These are phyloP conservation scores for Platorchestia sp. DNA, from an alignment of 1,140 invertebrate species.

Conservation along the genomic window DNA sequence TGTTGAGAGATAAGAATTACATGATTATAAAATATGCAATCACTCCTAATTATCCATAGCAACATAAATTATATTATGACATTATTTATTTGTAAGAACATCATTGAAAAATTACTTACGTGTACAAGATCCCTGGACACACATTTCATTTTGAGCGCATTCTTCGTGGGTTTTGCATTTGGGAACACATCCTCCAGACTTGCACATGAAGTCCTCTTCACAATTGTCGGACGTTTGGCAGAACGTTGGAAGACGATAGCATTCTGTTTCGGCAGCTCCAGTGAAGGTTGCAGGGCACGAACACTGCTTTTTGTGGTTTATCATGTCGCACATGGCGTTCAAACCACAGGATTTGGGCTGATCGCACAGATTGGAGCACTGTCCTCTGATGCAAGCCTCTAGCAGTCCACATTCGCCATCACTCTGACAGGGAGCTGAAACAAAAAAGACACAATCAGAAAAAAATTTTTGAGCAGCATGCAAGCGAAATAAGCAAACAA, in stretches of 20 bases:
- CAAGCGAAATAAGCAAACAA: neutral
- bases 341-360: constrained; percentile 85
- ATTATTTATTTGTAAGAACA: neutral
- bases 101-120: constrained; percentile 75
- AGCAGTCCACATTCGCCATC: constrained; percentile 84
- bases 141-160: constrained; percentile 93
- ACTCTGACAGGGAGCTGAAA: constrained; percentile 82
- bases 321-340: constrained; percentile 85
- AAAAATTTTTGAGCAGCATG: neutral
- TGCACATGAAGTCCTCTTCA: constrained; percentile 78
- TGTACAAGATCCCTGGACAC: constrained; percentile 83
- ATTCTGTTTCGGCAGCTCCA: constrained; percentile 86
- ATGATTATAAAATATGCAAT: neutral
- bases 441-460: constrained; percentile 56
- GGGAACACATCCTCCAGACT: constrained; percentile 83
- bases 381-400: constrained; percentile 85
- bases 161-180: constrained; percentile 82
- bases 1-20: constrained; percentile 69
- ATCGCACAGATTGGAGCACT: constrained; percentile 88
- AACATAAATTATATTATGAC: neutral
- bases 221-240: constrained; percentile 82
- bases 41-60: neutral
- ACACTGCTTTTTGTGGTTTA: constrained; percentile 84
- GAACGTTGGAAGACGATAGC: constrained; percentile 80
- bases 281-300: constrained; percentile 88